Evolutionary conservation across 2,113 vertebrate genomes (phyloP), one percentile per base, ranked within the genome.

Genomic region (Tor tambroides): DNA sequence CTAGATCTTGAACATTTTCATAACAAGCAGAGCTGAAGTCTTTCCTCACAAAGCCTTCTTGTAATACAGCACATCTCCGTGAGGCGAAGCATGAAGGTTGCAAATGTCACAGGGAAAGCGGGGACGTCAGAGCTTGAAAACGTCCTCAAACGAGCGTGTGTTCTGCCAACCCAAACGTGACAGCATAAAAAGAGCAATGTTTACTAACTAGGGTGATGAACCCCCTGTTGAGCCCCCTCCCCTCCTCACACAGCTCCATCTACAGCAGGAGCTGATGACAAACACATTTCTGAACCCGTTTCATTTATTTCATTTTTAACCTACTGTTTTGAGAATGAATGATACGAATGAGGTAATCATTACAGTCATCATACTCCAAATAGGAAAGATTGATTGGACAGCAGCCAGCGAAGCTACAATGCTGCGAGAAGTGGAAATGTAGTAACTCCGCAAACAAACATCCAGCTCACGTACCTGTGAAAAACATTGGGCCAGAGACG

Each of bases 111-210:
- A 72, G 49, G 80, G 56, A 67, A 54, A 63, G 46, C 80, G 74
- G 32, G 30, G 56, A 86, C 54, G 86, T 74, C 74, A 51, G 38
- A 72, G 63, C 51, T 41, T 71, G 49, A 84, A 76, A 74, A 84
- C 69, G 26, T 87, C 76, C 75, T 65, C 32, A 78, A 87, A 77
- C 63, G 32, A 30, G 83, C 63, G 49, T 74, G 46, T 81, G 88
- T 63, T 80, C 59, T 72, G 72, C 38, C 79, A 65, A 65, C 86
- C 35, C 32, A 32, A 84, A 79, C n/a, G 28, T 67, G 61, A 35
- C 49, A 17, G 78, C 71, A 79, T 82, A 65, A 89, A 89, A 79
- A 76, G 63, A 87, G 74, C 80, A 88, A 80, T 84, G 85, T 89
- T 88, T 88, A 88, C 86, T 78, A 84, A 89, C 71, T 88, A 77